phyloP scores from a whole-genome alignment of 2,113 vertebrate species.

The Petaurus breviceps region DNA sequence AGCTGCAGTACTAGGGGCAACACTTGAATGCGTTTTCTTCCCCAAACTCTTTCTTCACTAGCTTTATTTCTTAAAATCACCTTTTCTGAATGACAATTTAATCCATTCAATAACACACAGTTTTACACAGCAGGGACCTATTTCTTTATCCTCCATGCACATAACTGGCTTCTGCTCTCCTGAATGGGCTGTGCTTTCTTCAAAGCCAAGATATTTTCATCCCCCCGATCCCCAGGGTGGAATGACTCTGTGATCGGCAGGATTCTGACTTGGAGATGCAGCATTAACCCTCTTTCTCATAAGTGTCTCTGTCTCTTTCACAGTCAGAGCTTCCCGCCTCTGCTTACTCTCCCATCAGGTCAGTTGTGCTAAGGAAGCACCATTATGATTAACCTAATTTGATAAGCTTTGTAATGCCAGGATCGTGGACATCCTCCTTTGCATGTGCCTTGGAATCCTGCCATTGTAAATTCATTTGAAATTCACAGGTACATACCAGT shows the following conservation, averaged over 20 bases:
- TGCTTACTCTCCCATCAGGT: not conserved
- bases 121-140: slow-evolving; percentile 61
- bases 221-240: not conserved
- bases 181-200: slow-evolving; percentile 32
- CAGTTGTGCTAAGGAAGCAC: slow-evolving; percentile 38
- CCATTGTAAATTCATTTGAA: slow-evolving; percentile 62
- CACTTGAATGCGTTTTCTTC: slow-evolving; percentile 52
- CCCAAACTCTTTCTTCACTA: slow-evolving; percentile 50
- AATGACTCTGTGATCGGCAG: slow-evolving; percentile 25
- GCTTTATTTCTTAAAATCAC: slow-evolving; percentile 67
- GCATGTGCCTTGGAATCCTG: slow-evolving; percentile 46
- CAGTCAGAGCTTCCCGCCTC: not conserved
- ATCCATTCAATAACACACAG: slow-evolving; percentile 67
- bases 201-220: slow-evolving; percentile 41
- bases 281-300: not conserved
- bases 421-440: slow-evolving; percentile 25
- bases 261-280: not conserved
- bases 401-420: slow-evolving; percentile 44
- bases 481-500: slow-evolving; percentile 44
- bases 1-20: not conserved
- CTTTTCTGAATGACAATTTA: slow-evolving; percentile 72
- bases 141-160: not conserved
- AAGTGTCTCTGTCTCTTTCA: not conserved
- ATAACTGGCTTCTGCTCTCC: slow-evolving; percentile 14
- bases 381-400: slow-evolving; percentile 43